These are phyloP conservation scores for Prorops nasuta DNA, from an alignment of 1,140 invertebrate genomes.

Conservation along the genomic window DNA sequence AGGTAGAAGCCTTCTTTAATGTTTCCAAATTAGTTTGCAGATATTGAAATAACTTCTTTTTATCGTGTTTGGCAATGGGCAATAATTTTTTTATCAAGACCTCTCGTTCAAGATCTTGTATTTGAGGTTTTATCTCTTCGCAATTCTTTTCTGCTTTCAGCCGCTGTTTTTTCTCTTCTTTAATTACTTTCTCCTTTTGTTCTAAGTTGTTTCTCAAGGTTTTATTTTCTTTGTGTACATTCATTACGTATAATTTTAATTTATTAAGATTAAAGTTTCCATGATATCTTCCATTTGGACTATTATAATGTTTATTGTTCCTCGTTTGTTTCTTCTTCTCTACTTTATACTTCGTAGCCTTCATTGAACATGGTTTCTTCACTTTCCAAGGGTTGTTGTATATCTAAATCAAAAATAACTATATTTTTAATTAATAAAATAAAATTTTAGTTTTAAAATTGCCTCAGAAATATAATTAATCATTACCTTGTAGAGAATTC, in stretches of 20 bases:
- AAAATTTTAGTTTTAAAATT: too few relatives aligned
- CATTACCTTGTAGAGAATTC: too few relatives aligned
- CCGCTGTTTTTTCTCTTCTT: conserved; percentile 4
- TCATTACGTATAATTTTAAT: conserved; percentile 1
- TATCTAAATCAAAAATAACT: background rate
- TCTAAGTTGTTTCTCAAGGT: conserved; percentile 7
- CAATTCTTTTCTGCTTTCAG: conserved; percentile 7
- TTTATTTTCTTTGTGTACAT: conserved; percentile 10
- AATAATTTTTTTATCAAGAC: conserved; percentile 6
- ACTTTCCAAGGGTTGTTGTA: background rate
- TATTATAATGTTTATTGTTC: background rate
- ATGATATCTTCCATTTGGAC: background rate
- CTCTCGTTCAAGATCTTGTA: conserved; percentile 13
- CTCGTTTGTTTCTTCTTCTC: background rate
- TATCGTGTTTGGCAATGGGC: too few relatives aligned
- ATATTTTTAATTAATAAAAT: too few relatives aligned
- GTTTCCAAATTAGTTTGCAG: too few relatives aligned
- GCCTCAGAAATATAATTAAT: too few relatives aligned
- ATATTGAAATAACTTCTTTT: too few relatives aligned
- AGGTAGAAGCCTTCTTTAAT: too few relatives aligned
- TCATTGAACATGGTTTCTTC: background rate
- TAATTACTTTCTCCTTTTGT: conserved; percentile 3
- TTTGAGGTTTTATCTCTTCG: conserved; percentile 7
- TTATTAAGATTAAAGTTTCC: background rate
- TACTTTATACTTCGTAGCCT: background rate